Percentiles rank a stretch among this genome's conserved stretches.
Conservation (phyloP, 2,113 vertebrate species). For the Catharus minimus region DNA sequence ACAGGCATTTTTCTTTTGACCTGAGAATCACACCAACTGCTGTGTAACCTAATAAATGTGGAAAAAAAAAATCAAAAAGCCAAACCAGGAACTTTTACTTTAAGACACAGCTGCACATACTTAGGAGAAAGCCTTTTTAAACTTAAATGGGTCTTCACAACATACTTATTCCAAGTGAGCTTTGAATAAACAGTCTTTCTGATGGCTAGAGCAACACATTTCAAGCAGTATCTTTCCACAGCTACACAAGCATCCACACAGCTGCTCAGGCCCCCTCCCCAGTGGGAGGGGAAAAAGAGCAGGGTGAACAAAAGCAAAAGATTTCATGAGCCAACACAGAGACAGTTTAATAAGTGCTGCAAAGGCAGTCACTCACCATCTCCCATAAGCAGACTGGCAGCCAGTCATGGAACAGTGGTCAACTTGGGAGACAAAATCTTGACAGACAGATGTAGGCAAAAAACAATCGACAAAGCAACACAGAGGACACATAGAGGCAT, state of each 20-base stretch:
- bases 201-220: neutral
- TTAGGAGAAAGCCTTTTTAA: neutral
- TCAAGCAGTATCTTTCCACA: neutral
- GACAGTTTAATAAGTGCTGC: neutral
- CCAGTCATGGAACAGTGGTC: neutral
- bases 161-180: neutral
- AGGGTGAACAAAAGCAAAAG: neutral
- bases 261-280: fast-evolving
- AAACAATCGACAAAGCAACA: neutral
- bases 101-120: neutral
- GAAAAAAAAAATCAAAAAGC: too few species aligned
- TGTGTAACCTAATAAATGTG: neutral
- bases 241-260: neutral
- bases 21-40: neutral
- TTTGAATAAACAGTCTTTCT: neutral
- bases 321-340: neutral
- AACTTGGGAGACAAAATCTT: neutral
- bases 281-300: neutral
- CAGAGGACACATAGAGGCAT: fast-evolving
- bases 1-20: neutral
- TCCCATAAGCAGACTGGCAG: neutral
- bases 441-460: neutral
- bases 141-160: neutral
- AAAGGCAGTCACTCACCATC: neutral
- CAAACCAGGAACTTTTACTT: neutral